Evolutionary conservation across 2,888 invertebrate species (phyloP).

Genomic region (Arctia plantaginis): DNA sequence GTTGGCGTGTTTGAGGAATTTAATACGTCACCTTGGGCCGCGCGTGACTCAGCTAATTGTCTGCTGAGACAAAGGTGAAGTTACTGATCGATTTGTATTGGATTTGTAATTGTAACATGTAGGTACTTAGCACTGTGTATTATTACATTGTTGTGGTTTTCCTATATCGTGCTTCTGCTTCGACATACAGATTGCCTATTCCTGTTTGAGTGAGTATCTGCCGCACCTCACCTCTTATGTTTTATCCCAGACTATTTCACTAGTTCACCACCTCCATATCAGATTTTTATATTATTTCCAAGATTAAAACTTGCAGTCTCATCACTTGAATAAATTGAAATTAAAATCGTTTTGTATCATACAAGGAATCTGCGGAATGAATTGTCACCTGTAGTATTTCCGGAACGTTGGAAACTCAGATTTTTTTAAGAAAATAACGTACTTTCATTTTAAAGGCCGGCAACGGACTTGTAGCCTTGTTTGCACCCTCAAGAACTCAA

Average conservation of each 20-base stretch:
- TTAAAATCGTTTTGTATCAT: too few relatives aligned
- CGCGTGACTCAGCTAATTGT: neutral
- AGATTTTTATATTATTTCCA: neutral
- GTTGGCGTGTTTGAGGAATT: neutral
- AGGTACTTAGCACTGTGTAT: neutral
- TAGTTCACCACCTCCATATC: neutral
- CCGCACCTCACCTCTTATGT: too few relatives aligned
- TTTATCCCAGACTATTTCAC: neutral
- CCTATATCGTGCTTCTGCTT: neutral
- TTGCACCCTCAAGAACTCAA: too few relatives aligned
- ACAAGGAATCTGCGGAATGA: too few relatives aligned
- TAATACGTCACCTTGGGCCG: neutral
- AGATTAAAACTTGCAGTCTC: too few relatives aligned
- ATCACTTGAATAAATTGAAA: too few relatives aligned
- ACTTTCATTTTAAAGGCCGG: too few relatives aligned
- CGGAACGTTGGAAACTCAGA: too few relatives aligned
- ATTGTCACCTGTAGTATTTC: too few relatives aligned
- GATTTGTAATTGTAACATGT: neutral
- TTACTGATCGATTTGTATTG: neutral
- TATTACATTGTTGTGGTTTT: neutral
- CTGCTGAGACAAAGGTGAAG: neutral
- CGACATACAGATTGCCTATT: neutral
- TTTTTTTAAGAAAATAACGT: too few relatives aligned
- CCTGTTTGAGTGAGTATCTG: neutral
- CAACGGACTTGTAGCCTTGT: too few relatives aligned